These are phyloP conservation scores for Drosophila jambulina DNA, from an alignment of 1,140 invertebrate genomes.

Conservation along the genomic window DNA sequence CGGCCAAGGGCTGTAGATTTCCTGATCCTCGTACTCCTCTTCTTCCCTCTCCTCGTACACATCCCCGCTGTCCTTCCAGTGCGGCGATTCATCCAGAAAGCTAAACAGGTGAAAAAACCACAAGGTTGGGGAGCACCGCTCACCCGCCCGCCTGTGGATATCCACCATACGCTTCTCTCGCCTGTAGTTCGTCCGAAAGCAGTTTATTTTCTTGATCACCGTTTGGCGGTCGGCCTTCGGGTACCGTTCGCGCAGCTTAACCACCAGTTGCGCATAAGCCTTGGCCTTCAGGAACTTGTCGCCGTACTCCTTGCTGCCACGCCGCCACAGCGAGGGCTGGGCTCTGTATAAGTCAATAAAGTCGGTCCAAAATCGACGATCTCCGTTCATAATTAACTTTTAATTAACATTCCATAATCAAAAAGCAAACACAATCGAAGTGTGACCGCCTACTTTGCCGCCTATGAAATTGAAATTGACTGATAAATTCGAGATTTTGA, in stretches of 20 bases:
- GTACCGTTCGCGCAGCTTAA: neutral
- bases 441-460: neutral
- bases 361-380: constrained; percentile 7
- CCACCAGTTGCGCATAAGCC: constrained; percentile 5
- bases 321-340: constrained; percentile 6
- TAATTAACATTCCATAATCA: constrained; percentile 15
- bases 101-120: constrained; percentile 4
- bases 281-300: constrained; percentile 1
- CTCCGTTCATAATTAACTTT: constrained; percentile 1
- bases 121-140: neutral
- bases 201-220: constrained; percentile 1
- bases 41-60: too few species aligned
- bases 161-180: constrained; percentile 3
- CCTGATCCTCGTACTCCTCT: neutral
- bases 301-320: neutral
- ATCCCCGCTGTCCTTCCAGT: neutral
- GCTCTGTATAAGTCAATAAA: neutral
- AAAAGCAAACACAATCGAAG: constrained; percentile 2
- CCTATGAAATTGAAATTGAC: neutral
- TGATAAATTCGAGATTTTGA: too few species aligned
- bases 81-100: neutral
- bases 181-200: constrained; percentile 2
- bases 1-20: neutral
- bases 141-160: neutral
- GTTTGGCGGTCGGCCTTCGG: constrained; percentile 11